Evolutionary conservation across 2,113 vertebrate species (phyloP).

Genomic region (Shinisaurus crocodilurus): DNA sequence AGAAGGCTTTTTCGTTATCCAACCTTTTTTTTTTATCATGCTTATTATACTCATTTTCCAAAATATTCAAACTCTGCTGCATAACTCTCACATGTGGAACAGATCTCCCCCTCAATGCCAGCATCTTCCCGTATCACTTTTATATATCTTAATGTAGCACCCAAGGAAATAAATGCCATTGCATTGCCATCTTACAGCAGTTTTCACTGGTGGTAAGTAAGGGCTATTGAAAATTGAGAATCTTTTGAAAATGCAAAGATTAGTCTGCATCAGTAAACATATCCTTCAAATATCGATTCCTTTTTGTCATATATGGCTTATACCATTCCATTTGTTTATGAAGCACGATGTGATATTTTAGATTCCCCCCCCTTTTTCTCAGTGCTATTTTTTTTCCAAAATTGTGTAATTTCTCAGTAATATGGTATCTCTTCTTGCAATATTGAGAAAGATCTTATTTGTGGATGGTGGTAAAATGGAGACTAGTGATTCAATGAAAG

Average conservation of each 20-base stretch:
- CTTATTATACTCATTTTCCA: background rate
- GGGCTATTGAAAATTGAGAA: background rate
- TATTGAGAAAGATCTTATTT: background rate
- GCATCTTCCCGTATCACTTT: background rate
- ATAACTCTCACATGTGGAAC: too few relatives aligned
- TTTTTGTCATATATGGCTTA: background rate
- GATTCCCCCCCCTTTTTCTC: background rate
- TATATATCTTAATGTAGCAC: background rate
- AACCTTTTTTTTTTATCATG: too few relatives aligned
- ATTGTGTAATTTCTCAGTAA: background rate
- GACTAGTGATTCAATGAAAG: background rate
- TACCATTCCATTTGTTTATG: background rate
- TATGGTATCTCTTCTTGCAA: background rate
- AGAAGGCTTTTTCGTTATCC: too few relatives aligned
- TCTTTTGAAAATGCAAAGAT: background rate
- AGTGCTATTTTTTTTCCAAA: background rate
- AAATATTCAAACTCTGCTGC: background rate
- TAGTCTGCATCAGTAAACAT: background rate
- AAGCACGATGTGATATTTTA: background rate
- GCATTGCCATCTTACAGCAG: background rate
- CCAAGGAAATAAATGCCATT: background rate
- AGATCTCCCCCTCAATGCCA: background rate
- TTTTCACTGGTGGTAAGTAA: background rate
- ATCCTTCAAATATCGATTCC: background rate
- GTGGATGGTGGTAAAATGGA: background rate